phyloP scores from a whole-genome alignment of 2,888 invertebrate genomes.

The Chrysodeixis includens region DNA sequence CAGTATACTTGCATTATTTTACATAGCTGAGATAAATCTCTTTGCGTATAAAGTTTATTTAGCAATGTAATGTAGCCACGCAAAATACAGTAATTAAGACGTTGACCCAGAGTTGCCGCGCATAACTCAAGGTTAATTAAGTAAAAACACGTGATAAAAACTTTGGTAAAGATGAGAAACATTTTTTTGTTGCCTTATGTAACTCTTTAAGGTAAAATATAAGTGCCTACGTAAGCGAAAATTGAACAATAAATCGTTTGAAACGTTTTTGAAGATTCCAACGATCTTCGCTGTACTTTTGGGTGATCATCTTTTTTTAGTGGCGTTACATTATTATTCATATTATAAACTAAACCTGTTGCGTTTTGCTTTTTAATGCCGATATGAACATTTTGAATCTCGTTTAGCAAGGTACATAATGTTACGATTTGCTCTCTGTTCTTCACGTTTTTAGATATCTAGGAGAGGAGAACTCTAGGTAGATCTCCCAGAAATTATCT shows the following conservation, averaged over 20 bases:
- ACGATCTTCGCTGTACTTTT: too few relatives aligned
- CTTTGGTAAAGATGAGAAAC: not conserved
- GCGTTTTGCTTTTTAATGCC: too few relatives aligned
- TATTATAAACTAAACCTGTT: too few relatives aligned
- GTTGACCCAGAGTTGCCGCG: not conserved
- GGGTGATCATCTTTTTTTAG: too few relatives aligned
- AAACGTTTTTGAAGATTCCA: not conserved
- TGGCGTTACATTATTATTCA: too few relatives aligned
- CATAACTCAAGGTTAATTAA: not conserved
- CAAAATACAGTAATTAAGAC: not conserved
- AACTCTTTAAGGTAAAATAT: not conserved
- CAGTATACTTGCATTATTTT: not conserved
- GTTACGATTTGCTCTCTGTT: too few relatives aligned
- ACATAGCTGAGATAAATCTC: not conserved
- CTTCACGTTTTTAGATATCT: too few relatives aligned
- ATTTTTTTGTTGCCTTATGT: not conserved
- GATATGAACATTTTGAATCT: too few relatives aligned
- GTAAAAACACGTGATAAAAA: constrained; percentile 8
- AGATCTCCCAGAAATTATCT: too few relatives aligned
- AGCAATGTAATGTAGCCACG: not conserved
- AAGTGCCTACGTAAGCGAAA: not conserved
- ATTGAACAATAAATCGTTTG: not conserved
- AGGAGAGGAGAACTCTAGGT: too few relatives aligned
- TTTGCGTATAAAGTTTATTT: not conserved
- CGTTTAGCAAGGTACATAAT: too few relatives aligned